These are phyloP conservation scores for Aeoliscus strigatus DNA, from an alignment of 2,797 vertebrate genomes.

Conservation along the genomic window DNA sequence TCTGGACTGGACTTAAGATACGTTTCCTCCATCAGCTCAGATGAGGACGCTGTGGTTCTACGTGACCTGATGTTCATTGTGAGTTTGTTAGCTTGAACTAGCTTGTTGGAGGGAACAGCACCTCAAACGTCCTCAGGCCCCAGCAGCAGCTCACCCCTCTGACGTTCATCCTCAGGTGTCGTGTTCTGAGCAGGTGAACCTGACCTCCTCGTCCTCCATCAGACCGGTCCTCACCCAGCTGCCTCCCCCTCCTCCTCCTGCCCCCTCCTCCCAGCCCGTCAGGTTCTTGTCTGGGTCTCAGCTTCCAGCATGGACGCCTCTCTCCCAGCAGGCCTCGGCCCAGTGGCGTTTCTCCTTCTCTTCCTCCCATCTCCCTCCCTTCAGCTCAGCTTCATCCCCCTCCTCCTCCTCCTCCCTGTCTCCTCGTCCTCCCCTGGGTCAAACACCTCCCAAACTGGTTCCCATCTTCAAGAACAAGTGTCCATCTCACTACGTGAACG, in stretches of 20 bases:
- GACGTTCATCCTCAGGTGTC: constrained; percentile 38
- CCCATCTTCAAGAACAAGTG: constrained; percentile 62
- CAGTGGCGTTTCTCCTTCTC: no score
- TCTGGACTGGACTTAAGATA: no score
- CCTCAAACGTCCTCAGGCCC: no score
- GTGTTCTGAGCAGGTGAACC: constrained; percentile 44
- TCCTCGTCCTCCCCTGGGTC: constrained; percentile 3
- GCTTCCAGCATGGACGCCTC: constrained; percentile 5
- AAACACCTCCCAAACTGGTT: constrained; percentile 44
- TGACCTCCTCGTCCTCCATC: constrained; percentile 46
- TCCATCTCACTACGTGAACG: constrained; percentile 24
- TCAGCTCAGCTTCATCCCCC: constrained; percentile 1
- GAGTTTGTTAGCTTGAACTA: no score
- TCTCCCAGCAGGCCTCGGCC: constrained; percentile 12
- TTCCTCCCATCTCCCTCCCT: background rate
- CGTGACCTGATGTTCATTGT: no score
- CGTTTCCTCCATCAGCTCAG: no score
- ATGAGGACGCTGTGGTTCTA: no score
- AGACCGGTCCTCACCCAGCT: no score
- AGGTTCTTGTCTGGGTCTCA: constrained; percentile 9
- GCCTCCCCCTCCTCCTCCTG: no score
- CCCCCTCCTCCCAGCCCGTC: constrained; percentile 1
- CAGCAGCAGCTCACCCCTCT: no score
- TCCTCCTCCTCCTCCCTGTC: background rate
- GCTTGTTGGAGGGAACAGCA: no score